Conservation (phyloP, 2,888 invertebrate species). For the Tetragonisca angustula region DNA sequence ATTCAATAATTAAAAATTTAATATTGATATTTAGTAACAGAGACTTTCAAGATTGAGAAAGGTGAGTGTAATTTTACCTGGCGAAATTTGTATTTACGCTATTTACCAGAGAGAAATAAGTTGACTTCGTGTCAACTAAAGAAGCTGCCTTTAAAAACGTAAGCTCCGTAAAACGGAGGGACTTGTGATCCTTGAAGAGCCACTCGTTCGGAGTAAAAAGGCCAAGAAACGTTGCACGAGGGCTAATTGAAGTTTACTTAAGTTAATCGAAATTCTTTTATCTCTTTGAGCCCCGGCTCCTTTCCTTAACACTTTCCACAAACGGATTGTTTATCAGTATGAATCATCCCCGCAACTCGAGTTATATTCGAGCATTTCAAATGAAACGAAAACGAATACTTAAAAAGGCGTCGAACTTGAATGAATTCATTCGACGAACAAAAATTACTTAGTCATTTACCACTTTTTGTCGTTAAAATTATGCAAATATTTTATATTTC, state of each 20-base stretch:
- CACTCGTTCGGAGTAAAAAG: not conserved
- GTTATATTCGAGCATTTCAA: not conserved
- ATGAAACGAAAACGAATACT: not conserved
- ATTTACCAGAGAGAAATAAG: not conserved
- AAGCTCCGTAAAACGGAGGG: not conserved
- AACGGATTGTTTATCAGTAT: not conserved
- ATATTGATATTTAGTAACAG: not conserved
- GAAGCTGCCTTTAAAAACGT: not conserved
- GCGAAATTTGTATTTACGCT: not conserved
- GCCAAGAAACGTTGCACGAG: not conserved
- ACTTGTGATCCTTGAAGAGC: not conserved
- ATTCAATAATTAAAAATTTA: not conserved
- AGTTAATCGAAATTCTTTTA: constrained; percentile 5
- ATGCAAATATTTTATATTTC: not conserved
- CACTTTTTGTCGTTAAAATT: no score
- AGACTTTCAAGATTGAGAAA: not conserved
- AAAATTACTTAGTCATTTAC: no score
- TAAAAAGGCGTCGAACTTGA: not conserved
- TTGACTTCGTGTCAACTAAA: not conserved
- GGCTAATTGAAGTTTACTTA: constrained; percentile 15
- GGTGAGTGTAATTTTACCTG: not conserved
- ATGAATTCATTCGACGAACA: not conserved
- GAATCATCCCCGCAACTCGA: not conserved
- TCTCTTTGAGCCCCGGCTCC: not conserved
- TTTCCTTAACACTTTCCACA: not conserved